Conservation (phyloP, 2,888 invertebrate genomes). For the Malachius bipustulatus region DNA sequence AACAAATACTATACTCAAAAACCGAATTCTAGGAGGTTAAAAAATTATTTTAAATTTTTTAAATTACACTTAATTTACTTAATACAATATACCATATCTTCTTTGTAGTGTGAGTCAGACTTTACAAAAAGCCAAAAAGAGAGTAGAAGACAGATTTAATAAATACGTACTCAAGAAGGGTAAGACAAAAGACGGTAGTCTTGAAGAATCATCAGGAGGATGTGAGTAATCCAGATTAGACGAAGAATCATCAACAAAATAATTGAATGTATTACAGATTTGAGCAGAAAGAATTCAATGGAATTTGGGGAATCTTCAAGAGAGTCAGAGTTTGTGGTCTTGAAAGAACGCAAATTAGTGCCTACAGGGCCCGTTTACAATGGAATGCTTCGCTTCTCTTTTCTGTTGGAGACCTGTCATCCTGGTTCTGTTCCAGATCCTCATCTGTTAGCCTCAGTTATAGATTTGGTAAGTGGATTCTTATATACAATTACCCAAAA, state of each 20-base stretch:
- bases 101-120: constrained; percentile 49
- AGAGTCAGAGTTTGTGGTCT: constrained; percentile 77
- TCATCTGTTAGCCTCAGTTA: constrained; percentile 81
- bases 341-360: constrained; percentile 79
- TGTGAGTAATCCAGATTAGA: constrained; percentile 44
- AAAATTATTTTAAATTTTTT: neutral
- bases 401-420: constrained; percentile 87
- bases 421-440: constrained; percentile 96
- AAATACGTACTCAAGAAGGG: constrained; percentile 74
- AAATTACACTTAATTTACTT: neutral
- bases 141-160: constrained; percentile 82
- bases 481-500: too few relatives aligned
- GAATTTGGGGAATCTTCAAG: constrained; percentile 68
- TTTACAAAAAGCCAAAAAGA: constrained; percentile 68
- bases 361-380: constrained; percentile 64
- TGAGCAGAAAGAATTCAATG: constrained; percentile 70
- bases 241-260: too few relatives aligned
- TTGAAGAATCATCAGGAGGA: constrained; percentile 72
- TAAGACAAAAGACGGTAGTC: constrained; percentile 79
- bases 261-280: constrained; percentile 37
- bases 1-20: constrained; percentile 38
- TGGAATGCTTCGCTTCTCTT: constrained; percentile 84
- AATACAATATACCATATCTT: constrained; percentile 9
- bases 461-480: constrained; percentile 79
- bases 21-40: constrained; percentile 23